phyloP scores from a whole-genome alignment of 2,113 vertebrate genomes.

The Aleadryas rufinucha region DNA sequence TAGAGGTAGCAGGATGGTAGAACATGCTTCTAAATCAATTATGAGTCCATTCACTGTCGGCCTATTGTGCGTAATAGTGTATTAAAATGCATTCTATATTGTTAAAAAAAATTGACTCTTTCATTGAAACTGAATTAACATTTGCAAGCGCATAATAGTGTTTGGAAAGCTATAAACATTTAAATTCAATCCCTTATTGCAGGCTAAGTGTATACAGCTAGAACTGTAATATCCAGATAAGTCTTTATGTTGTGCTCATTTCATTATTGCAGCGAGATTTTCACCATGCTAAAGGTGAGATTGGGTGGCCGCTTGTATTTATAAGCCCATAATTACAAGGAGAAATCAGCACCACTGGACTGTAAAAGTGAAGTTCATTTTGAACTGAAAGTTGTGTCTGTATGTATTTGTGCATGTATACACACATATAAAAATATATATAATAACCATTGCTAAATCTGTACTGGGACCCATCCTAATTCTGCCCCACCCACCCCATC shows the following conservation, averaged over 20 bases:
- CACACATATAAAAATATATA: accelerated
- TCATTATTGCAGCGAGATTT: slow-evolving; percentile 12
- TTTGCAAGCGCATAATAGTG: slow-evolving; percentile 79
- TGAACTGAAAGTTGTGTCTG: neutral
- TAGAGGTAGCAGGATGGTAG: slow-evolving; percentile 42
- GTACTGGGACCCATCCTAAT: neutral
- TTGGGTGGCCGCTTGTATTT: neutral
- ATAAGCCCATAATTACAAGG: neutral
- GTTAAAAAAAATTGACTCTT: slow-evolving; percentile 72
- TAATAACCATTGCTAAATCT: neutral
- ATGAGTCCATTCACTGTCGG: slow-evolving; percentile 71
- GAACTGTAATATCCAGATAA: slow-evolving; percentile 56
- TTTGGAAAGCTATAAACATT: slow-evolving; percentile 77
- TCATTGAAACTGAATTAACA: slow-evolving; percentile 81
- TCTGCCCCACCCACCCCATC: neutral
- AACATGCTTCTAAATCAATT: slow-evolving; percentile 82
- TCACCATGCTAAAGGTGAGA: neutral
- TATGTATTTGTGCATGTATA: neutral
- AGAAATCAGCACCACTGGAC: neutral
- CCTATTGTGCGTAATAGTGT: slow-evolving; percentile 68
- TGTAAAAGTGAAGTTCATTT: neutral
- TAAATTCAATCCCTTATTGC: slow-evolving; percentile 74
- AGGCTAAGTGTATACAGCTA: slow-evolving; percentile 58
- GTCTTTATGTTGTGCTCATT: slow-evolving; percentile 31
- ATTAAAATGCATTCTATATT: slow-evolving; percentile 69